phyloP scores from a whole-genome alignment of 2,113 vertebrate species.

The Helogale parvula region DNA sequence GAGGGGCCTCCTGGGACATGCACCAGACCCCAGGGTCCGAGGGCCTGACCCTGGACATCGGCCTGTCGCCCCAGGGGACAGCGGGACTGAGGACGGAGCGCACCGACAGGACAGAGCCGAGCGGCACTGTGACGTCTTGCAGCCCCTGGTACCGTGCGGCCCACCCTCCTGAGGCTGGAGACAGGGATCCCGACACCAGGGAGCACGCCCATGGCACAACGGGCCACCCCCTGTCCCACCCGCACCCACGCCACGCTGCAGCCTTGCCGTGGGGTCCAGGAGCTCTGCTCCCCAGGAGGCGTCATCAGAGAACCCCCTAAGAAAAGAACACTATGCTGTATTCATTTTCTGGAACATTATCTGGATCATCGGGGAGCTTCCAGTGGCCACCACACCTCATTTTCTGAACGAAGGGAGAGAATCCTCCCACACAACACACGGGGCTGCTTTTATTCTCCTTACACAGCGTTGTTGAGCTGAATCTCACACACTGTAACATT shows the following conservation, averaged over 20 bases:
- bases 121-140: fast-evolving
- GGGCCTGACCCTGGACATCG: no score
- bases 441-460: no score
- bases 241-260: not conserved
- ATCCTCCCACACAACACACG: fast-evolving
- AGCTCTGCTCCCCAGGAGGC: not conserved
- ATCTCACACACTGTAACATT: not conserved
- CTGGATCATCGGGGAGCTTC: not conserved
- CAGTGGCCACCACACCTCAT: not conserved
- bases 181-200: not conserved
- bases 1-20: not conserved
- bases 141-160: fast-evolving
- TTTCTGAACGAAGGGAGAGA: not conserved
- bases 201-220: fast-evolving
- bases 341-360: not conserved
- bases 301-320: fast-evolving
- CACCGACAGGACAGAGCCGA: not conserved
- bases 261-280: no score
- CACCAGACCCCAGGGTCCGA: not conserved
- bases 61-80: not conserved
- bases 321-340: not conserved
- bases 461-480: fast-evolving
- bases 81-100: no score
- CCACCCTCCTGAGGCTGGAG: not conserved
- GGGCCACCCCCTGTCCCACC: not conserved